Percentiles rank a stretch among this genome's conserved stretches.
Evolutionary conservation across 2,888 invertebrate species (phyloP).

Genomic region (Caenorhabditis plicata): DNA sequence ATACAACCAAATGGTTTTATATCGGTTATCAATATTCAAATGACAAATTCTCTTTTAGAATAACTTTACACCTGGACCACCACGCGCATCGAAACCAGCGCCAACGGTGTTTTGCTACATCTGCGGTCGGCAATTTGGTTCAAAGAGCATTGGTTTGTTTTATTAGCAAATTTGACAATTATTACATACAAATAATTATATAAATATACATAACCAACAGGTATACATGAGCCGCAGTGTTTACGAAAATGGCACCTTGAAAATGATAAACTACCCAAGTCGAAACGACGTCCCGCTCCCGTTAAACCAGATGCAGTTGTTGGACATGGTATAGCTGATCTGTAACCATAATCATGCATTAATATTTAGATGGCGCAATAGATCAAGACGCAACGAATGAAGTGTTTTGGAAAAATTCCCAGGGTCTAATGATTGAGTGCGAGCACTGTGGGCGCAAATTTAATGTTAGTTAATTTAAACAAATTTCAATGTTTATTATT

Average conservation of each 20-base stretch:
- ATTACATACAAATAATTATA: constrained; percentile 1
- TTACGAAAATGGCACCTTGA: constrained; percentile 73
- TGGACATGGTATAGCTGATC: constrained; percentile 25
- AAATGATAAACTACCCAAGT: constrained; percentile 71
- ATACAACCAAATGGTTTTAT: constrained; percentile 1
- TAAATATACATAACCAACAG: constrained; percentile 5
- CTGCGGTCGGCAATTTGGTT: constrained; percentile 74
- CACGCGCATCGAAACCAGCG: constrained; percentile 60
- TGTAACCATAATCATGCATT: neutral
- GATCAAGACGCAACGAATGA: constrained; percentile 67
- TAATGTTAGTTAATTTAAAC: constrained; percentile 54
- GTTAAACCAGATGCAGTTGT: constrained; percentile 70
- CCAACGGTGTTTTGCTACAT: constrained; percentile 71
- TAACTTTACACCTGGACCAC: constrained; percentile 49
- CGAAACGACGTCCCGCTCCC: constrained; percentile 71
- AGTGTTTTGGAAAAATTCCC: constrained; percentile 70
- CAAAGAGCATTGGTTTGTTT: constrained; percentile 68
- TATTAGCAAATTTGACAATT: neutral
- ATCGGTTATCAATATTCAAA: no score
- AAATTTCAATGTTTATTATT: neutral
- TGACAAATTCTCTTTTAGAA: constrained; percentile 32
- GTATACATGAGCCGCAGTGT: constrained; percentile 70
- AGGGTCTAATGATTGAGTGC: constrained; percentile 72
- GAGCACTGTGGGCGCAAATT: constrained; percentile 75
- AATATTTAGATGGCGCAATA: constrained; percentile 47